Conservation (phyloP, 2,888 invertebrate genomes). For the Cryptocephalus primarius region DNA sequence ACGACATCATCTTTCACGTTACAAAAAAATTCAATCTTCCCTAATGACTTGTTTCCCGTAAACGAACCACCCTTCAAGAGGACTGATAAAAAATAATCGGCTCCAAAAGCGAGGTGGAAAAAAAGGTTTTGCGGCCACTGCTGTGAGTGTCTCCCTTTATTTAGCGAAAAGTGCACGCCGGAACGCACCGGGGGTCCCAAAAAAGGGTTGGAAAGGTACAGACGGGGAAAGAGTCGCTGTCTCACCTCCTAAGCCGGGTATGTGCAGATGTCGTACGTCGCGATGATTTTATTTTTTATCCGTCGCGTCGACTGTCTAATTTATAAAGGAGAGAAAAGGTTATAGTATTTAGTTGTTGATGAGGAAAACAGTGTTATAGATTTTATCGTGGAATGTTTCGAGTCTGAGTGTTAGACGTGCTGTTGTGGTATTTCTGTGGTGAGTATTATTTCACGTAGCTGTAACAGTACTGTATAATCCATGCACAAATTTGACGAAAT, state of each 20-base stretch:
- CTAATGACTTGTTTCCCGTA: not conserved
- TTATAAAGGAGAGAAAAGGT: no score
- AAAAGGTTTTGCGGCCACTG: constrained; percentile 37
- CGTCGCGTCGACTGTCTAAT: no score
- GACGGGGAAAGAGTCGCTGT: constrained; percentile 9
- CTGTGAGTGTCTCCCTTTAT: constrained; percentile 36
- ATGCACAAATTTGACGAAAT: no score
- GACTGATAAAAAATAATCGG: not conserved
- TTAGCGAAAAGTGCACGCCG: constrained; percentile 18
- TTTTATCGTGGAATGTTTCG: no score
- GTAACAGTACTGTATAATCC: no score
- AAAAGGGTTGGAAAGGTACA: constrained; percentile 12
- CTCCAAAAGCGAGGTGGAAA: constrained; percentile 17
- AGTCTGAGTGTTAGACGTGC: no score
- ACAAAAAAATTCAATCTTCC: not conserved
- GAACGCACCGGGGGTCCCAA: constrained; percentile 12
- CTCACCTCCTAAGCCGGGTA: constrained; percentile 17
- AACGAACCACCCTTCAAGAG: not conserved
- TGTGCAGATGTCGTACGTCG: constrained; percentile 26
- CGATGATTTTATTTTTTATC: not conserved
- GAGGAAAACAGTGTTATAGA: no score
- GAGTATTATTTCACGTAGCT: no score
- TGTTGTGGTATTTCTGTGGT: no score
- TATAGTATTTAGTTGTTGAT: no score
- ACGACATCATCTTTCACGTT: not conserved